These are phyloP conservation scores for Clarias macrocephalus DNA, from an alignment of 2,113 vertebrate genomes.

Conservation along the genomic window DNA sequence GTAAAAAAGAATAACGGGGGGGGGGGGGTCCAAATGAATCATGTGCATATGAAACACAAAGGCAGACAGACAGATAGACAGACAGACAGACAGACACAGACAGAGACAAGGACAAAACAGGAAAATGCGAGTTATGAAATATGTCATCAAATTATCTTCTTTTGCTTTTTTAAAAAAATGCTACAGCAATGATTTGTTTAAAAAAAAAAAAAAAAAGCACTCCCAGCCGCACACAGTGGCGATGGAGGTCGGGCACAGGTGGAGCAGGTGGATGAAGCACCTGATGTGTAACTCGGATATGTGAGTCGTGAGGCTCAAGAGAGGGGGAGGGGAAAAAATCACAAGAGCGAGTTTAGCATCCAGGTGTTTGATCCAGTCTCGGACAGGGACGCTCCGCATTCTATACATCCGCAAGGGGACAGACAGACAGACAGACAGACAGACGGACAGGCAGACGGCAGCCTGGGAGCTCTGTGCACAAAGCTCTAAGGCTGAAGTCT, in stretches of 20 bases:
- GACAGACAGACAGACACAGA: constrained; percentile 38
- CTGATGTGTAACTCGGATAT: constrained; percentile 53
- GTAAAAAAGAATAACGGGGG: neutral
- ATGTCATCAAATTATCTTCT: constrained; percentile 54
- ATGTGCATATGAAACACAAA: constrained; percentile 49
- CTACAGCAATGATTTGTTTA: constrained; percentile 49
- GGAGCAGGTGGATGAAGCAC: constrained; percentile 60
- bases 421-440: constrained; percentile 40
- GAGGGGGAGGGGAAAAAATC: neutral
- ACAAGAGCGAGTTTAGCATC: constrained; percentile 48
- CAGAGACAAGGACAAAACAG: constrained; percentile 61
- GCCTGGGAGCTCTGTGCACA: constrained; percentile 49
- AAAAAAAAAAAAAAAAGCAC: constrained; percentile 42
- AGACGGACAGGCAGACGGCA: constrained; percentile 45
- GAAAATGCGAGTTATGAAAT: constrained; percentile 65
- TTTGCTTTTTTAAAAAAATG: constrained; percentile 38
- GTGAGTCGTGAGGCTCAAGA: constrained; percentile 37
- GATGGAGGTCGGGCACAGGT: constrained; percentile 48
- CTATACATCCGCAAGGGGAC: constrained; percentile 53
- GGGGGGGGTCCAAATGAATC: constrained; percentile 51
- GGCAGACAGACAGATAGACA: constrained; percentile 52
- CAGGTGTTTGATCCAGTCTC: constrained; percentile 60
- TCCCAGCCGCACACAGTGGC: constrained; percentile 51
- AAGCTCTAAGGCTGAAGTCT: constrained; percentile 47
- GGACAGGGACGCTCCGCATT: constrained; percentile 49